These are phyloP conservation scores for Yponomeuta malinellus DNA, from an alignment of 2,888 invertebrate genomes.

Conservation along the genomic window DNA sequence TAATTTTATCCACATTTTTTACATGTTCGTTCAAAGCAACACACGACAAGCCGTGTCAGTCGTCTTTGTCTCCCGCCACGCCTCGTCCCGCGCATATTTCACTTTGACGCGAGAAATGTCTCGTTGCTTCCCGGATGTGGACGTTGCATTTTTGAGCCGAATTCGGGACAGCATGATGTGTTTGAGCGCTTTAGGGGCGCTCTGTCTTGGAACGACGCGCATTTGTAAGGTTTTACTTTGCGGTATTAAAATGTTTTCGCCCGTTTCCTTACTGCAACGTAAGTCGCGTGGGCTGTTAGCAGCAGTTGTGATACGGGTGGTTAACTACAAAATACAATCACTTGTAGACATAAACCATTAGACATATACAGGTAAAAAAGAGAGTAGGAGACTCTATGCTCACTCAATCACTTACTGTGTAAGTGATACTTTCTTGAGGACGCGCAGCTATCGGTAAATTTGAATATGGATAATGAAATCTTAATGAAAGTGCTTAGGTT, in stretches of 20 bases:
- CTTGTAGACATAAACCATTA: no score
- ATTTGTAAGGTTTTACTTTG: conserved; percentile 2
- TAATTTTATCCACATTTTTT: neutral
- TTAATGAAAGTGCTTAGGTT: no score
- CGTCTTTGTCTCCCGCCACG: conserved; percentile 7
- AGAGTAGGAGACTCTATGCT: no score
- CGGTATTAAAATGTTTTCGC: conserved; percentile 1
- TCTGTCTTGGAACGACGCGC: neutral
- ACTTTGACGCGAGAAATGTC: conserved; percentile 14
- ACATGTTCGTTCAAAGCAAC: neutral
- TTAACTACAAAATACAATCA: no score
- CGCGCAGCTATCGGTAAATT: no score
- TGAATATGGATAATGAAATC: no score
- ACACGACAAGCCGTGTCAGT: conserved; percentile 4
- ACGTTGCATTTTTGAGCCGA: conserved; percentile 13
- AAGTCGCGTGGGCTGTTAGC: neutral
- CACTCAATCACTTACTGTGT: no score
- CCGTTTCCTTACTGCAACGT: neutral
- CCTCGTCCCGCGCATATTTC: conserved; percentile 11
- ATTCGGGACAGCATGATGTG: neutral
- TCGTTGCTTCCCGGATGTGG: conserved; percentile 5
- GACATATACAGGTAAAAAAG: no score
- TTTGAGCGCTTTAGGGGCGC: neutral
- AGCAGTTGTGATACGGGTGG: no score
- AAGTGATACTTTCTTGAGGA: no score